phyloP scores from a whole-genome alignment of 2,113 vertebrate species.

The Scomber scombrus region DNA sequence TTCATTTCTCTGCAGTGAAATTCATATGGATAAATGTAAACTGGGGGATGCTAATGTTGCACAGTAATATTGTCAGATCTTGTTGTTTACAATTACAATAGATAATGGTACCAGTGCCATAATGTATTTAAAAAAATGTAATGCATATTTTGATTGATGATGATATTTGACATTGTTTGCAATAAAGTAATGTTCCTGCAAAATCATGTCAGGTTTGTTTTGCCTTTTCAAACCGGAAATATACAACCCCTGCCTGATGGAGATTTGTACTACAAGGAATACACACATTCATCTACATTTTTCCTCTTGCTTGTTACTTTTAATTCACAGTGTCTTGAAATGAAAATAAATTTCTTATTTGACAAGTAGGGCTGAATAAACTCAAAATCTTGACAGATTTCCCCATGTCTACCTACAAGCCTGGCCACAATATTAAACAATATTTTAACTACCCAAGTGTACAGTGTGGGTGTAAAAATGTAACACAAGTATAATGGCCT shows the following conservation, averaged over 20 bases:
- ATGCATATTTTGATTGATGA: background rate
- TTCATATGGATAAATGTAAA: no score
- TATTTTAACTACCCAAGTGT: background rate
- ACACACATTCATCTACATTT: no score
- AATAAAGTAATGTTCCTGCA: no score
- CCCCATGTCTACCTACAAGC: background rate
- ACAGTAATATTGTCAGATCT: background rate
- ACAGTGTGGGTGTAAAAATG: background rate
- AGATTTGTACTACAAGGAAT: no score
- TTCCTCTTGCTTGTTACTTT: background rate
- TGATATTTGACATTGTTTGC: no score
- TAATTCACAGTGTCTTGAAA: background rate
- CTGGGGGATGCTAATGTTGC: background rate
- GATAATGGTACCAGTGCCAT: background rate
- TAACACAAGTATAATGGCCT: no score
- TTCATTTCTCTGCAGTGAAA: background rate
- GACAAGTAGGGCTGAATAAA: no score
- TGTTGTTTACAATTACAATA: background rate
- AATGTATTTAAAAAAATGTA: background rate
- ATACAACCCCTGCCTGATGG: no score
- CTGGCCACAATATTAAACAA: background rate
- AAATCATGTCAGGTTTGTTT: no score
- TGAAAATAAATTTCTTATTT: no score
- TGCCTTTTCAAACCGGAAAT: no score
- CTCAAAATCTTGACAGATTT: no score